Base-by-base conservation (phyloP, 2,113 vertebrate genomes). In the Epinephelus fuscoguttatus region DNA sequence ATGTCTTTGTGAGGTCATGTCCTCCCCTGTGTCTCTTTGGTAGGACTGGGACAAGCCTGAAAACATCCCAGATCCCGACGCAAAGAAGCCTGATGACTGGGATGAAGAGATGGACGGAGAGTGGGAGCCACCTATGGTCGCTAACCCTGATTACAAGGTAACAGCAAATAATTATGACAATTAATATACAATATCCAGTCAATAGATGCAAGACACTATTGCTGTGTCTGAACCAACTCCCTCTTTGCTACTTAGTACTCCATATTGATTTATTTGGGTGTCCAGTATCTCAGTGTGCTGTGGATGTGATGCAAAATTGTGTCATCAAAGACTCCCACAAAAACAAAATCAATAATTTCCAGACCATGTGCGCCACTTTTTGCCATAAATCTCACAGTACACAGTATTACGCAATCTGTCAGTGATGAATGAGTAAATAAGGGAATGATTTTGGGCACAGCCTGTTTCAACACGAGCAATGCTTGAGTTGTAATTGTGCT, bases 11-110 rank as follows among this genome's bases (percentile, higher is more conserved):
- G 23, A 45, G 27, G 47, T 64, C 5, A n/a, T 50, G 10, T 77
- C 12, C 57, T 62, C 8, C 13, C 33, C 8, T 45, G 30, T 75
- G 13, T 76, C 10, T 57, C 3, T 57, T 70, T 49, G 60, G 5
- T 49, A 97, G 96, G 94, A 96, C 64, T 97, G 96, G 96, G 96
- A 97, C 60, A 96, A 97, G 69, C 93, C 95, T 69, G 95, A 97
- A 84, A 96, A 95, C 79, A 96, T 97, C 81, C 95, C 95, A 60
- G 96, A 97, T 90, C 96, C 95, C n/a, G 94, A 96, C 19, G 95
- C 96, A 55, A 96, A 96, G 90, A 97, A 96, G 87, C 97, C 96
- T 0, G 94, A 96, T 0, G 94, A 97, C 90, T 96, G 96, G 96
- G 95, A 97, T 21, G 95, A 97, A 2, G 96, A 93, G 62, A 96